Evolutionary conservation across 1,140 invertebrate species (phyloP).

Genomic region (Helicoverpa zea): DNA sequence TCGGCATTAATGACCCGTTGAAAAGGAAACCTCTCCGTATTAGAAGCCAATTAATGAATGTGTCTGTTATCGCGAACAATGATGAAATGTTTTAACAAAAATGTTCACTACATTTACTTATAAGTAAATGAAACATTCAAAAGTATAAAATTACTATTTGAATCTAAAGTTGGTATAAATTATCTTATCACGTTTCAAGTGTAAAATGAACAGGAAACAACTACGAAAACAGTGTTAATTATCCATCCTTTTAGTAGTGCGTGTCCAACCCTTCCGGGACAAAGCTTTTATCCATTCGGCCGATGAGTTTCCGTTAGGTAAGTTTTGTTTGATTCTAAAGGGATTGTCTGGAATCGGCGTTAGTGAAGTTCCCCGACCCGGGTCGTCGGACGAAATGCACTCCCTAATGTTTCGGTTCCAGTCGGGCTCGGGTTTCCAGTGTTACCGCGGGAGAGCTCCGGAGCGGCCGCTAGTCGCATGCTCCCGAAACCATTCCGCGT

Average conservation of each 20-base stretch:
- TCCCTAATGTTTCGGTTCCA: slow-evolving; percentile 65
- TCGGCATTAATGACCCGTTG: slow-evolving; percentile 34
- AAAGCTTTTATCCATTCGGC: slow-evolving; percentile 27
- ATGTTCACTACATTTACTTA: slow-evolving; percentile 8
- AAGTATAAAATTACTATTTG: slow-evolving; percentile 18
- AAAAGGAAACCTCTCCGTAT: slow-evolving; percentile 26
- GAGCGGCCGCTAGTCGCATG: slow-evolving; percentile 61
- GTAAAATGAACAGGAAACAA: not conserved
- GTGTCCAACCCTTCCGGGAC: slow-evolving; percentile 22
- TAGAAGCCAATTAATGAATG: slow-evolving; percentile 37
- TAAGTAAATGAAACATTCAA: not conserved
- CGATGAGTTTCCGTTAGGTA: slow-evolving; percentile 28
- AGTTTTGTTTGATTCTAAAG: slow-evolving; percentile 47
- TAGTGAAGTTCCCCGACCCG: slow-evolving; percentile 66
- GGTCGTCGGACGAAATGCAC: slow-evolving; percentile 75
- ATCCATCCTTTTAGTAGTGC: slow-evolving; percentile 10
- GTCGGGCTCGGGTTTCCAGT: slow-evolving; percentile 64
- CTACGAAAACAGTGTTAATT: slow-evolving; percentile 1
- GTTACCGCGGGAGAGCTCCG: slow-evolving; percentile 58
- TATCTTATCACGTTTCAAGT: not conserved
- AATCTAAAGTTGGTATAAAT: not conserved
- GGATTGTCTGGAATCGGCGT: slow-evolving; percentile 57
- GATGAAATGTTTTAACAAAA: slow-evolving; percentile 14
- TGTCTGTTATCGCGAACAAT: slow-evolving; percentile 22
- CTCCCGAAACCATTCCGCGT: slow-evolving; percentile 44